Evolutionary conservation across 2,888 invertebrate genomes (phyloP), one percentile per base, ranked within the genome.

Genomic region (Cynaeus angustus): DNA sequence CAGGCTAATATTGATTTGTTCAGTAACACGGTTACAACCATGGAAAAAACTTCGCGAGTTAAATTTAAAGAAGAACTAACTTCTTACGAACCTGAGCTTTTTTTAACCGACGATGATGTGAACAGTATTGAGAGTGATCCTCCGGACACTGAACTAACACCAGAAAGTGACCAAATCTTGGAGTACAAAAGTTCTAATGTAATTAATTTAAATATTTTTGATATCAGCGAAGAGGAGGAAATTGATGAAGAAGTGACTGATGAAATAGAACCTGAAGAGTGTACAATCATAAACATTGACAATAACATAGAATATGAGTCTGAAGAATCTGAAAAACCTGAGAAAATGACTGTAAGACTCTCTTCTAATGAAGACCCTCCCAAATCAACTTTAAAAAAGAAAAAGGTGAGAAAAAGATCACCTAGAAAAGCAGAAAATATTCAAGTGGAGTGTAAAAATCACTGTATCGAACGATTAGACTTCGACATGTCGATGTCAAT

Each of bases 1-100:
- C 85, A 86, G 77, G 88, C 88, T 41, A 88, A 88, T 77, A 83
- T 85, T 70, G 86, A 85, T 75, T 79, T 88, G 9, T 86, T 87
- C 72, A 84, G 83, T 58, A 77, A 75, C 53, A 66, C 70, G 16
- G 56, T 53, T 33, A 45, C 64, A 33, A 66, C 6, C 50, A 61
- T 70, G 26, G 72, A 72, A n/a, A 80, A 81, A 72, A 72, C 76
- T 38, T 77, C 81, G 6, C 87, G 84, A 80, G 87, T 88, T 0
- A 86, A 85, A 66, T 88, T 88, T 77, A 85, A 85, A 38, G 81
- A 85, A 21, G 85, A 86, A 75, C 77, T 88, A 62, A 86, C 87
- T 55, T 85, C 86, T 48, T 88, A 86, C 71, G 88, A 88, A 74
- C 87, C 88, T 0, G 83, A 84, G 68, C 75, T 83, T 38, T 26